Evolutionary conservation across 2,113 vertebrate genomes (phyloP).

Genomic region (Romanogobio albipinnatus): DNA sequence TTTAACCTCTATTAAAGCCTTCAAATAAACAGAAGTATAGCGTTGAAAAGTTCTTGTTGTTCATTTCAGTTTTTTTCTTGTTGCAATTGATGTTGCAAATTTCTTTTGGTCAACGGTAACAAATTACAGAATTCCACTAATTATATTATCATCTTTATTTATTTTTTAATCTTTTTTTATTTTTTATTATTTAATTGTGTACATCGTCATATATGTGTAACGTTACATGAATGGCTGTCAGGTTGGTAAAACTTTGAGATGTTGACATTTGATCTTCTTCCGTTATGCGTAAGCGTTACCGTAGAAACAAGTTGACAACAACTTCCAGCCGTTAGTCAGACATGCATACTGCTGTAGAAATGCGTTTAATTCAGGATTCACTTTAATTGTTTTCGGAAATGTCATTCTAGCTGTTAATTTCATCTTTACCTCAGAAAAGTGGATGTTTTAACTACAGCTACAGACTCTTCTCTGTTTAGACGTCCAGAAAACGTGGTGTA

Average conservation of each 20-base stretch:
- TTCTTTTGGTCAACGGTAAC: background rate
- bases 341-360: background rate
- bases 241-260: background rate
- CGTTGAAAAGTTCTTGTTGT: background rate
- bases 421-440: background rate
- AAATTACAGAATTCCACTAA: background rate
- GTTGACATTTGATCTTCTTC: conserved; percentile 23
- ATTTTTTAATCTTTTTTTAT: too few species aligned
- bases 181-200: too few species aligned
- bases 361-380: background rate
- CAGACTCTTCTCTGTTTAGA: background rate
- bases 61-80: background rate
- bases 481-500: background rate
- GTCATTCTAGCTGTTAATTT: background rate
- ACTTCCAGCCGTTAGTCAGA: conserved; percentile 6
- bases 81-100: background rate
- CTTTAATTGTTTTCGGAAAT: background rate
- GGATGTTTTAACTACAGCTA: background rate
- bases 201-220: background rate
- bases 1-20: background rate
- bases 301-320: conserved; percentile 45
- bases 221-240: background rate
- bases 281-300: conserved; percentile 37
- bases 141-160: background rate
- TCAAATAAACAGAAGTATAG: background rate